Evolutionary conservation across 2,113 vertebrate genomes (phyloP), one percentile per base, ranked within the genome.

Genomic region (Hucho hucho): DNA sequence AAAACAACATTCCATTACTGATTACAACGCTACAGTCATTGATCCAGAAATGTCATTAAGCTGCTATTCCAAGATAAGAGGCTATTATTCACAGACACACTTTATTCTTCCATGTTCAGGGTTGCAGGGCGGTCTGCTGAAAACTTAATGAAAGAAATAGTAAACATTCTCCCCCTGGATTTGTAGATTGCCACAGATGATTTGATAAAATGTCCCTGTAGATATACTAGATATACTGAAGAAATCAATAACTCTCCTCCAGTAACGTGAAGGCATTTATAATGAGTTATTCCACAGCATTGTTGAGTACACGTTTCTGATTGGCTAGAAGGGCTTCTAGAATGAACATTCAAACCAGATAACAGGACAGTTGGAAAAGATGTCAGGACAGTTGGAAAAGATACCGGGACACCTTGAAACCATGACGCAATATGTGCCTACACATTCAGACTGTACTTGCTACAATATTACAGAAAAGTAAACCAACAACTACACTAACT

Each of bases 1-100:
- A 29, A 69, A 58, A 56, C 64, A 59, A 58, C 49, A 58, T 67
- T 24, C 65, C 28, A 25, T 68, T 68, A 75, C 69, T 65, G 64
- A 65, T 65, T 65, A 65, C 26, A 64, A 63, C 13, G 24, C 25
- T 29, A 56, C 11, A 28, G 24, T 72, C 70, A 73, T 68, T 73
- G 71, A 69, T 69, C 71, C 29, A 24, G 67, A 78, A 37, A 73
- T 73, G 25, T 68, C 22, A 69, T 69, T 43, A 47, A 47, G 64
- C 53, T 73, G 71, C 65, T 63, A 61, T 53, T 37, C 6, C 9
- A 29, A 78, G 71, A 73, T 73, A 69, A 78, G 64, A 28, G 3
- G 4, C 14, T 4, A 65, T 65, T 65, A 28, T 32, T 65, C 69
- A 58, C 49, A 56, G 47, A 71, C 69, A 58, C 69, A 56, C 47